Conservation (phyloP, 1,140 invertebrate genomes). For the Drosophila mayri region DNA sequence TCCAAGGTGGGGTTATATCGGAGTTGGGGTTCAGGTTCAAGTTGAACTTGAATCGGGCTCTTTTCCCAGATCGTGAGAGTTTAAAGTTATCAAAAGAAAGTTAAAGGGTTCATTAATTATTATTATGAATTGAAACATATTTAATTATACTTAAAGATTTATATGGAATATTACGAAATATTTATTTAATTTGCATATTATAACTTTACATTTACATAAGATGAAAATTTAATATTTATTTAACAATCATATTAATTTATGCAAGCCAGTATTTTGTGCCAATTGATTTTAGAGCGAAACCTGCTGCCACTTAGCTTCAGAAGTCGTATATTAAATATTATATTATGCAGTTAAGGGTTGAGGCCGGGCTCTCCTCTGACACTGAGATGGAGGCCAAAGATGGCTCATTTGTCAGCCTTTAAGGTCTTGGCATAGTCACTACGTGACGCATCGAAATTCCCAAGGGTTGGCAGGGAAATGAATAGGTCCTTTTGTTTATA, state of each 20-base stretch:
- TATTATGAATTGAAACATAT: no score
- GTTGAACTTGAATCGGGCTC: not conserved
- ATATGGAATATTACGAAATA: no score
- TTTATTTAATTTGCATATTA: not conserved
- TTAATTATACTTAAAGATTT: no score
- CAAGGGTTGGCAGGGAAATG: not conserved
- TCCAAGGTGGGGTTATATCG: not conserved
- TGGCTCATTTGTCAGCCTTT: not conserved
- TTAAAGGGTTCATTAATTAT: no score
- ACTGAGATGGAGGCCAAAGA: not conserved
- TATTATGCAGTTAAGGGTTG: conserved; percentile 1
- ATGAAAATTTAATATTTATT: not conserved
- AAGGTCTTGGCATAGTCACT: not conserved
- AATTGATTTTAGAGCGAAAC: not conserved
- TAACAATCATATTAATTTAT: not conserved
- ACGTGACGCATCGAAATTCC: not conserved
- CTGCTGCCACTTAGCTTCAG: not conserved
- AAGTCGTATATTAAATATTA: not conserved
- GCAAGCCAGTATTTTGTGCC: not conserved
- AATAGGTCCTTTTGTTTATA: no score
- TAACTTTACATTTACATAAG: not conserved
- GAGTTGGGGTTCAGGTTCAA: conserved; percentile 2
- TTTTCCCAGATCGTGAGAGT: not conserved
- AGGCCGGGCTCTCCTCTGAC: not conserved
- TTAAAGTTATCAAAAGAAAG: not conserved